Evolutionary conservation across 92 coral and sea anemone genomes (phyloP), one percentile per base, ranked within the genome.

Genomic region (Desmophyllum pertusum): DNA sequence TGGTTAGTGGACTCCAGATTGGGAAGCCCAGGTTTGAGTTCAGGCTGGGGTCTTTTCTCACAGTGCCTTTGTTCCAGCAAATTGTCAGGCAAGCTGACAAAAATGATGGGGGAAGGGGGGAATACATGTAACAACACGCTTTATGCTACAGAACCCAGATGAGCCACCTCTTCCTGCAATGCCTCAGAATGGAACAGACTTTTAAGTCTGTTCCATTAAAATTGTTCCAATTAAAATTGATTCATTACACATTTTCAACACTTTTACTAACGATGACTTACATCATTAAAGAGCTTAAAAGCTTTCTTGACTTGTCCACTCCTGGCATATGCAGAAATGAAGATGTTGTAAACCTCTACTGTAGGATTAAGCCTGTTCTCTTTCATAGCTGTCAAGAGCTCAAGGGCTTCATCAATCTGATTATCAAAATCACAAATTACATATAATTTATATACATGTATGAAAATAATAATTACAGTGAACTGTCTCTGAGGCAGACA

Each of bases 211-310:
- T 48, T n/a, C 51, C 7, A 45, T 15, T 45, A 4, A 45, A 6
- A 4, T 5, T 45, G 13, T n/a, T n/a, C n/a, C 51, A 45, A 45
- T 15, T 45, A 4, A 45, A 6, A 4, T 5, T 45, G 13, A 1
- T 6, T 45, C 14, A 45, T 53, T 4, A 19, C 61, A 21, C 64
- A 23, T 57, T n/a, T n/a, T n/a, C n/a, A n/a, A 42, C 46, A 37
- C 43, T 38, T 42, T 18, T 23, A 7, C 3, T 5, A 71, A n/a
- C 21, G 29, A 17, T 39, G 0, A 84, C 95, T 87, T 84, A 94
- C 98, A 81, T 94, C 92, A 81, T 94, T 94, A 85, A 84, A 94
- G 33, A 83, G 66, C 79, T 91, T 89, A 40, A 94, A 94, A 6
- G 95, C 95, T 79, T 72, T 94, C 69, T 92, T 87, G 31, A 82